phyloP scores from a whole-genome alignment of 2,888 invertebrate species.

The Ennomos fuscantarius region DNA sequence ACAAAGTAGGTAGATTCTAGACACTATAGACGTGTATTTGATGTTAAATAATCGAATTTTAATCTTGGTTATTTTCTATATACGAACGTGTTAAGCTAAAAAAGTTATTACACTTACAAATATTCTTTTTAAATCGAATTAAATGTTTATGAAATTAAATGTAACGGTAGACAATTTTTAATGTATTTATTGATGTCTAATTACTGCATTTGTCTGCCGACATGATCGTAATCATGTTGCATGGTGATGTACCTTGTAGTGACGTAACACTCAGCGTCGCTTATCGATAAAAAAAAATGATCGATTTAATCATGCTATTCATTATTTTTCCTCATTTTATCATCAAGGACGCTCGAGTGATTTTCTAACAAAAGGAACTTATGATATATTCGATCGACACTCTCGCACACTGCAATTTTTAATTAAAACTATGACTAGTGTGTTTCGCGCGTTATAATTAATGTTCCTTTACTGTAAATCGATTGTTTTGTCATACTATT shows the following conservation, averaged over 20 bases:
- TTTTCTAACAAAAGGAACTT: slow-evolving; percentile 44
- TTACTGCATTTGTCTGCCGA: slow-evolving; percentile 11
- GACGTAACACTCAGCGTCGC: slow-evolving; percentile 44
- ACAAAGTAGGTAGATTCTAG: neutral
- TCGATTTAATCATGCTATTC: slow-evolving; percentile 46
- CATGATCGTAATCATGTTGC: slow-evolving; percentile 6
- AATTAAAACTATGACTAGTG: slow-evolving; percentile 77
- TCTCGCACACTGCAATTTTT: slow-evolving; percentile 73
- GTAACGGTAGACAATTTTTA: slow-evolving; percentile 19
- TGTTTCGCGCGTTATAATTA: slow-evolving; percentile 50
- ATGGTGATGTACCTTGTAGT: slow-evolving; percentile 20
- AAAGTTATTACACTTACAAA: slow-evolving; percentile 13
- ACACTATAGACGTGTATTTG: neutral
- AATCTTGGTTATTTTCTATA: slow-evolving; percentile 15
- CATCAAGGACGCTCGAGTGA: slow-evolving; percentile 56
- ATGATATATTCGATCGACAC: slow-evolving; percentile 46
- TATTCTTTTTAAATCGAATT: slow-evolving; percentile 23
- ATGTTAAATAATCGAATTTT: slow-evolving; percentile 6
- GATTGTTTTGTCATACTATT: too few species aligned
- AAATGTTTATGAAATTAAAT: slow-evolving; percentile 6
- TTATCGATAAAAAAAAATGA: slow-evolving; percentile 52
- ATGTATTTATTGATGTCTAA: slow-evolving; percentile 20
- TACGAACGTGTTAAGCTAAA: slow-evolving; percentile 19
- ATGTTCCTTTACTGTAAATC: slow-evolving; percentile 29
- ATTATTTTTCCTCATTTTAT: slow-evolving; percentile 6